Evolutionary conservation across 2,113 vertebrate genomes (phyloP), one percentile per base, ranked within the genome.

Genomic region (Caranx melampygus): DNA sequence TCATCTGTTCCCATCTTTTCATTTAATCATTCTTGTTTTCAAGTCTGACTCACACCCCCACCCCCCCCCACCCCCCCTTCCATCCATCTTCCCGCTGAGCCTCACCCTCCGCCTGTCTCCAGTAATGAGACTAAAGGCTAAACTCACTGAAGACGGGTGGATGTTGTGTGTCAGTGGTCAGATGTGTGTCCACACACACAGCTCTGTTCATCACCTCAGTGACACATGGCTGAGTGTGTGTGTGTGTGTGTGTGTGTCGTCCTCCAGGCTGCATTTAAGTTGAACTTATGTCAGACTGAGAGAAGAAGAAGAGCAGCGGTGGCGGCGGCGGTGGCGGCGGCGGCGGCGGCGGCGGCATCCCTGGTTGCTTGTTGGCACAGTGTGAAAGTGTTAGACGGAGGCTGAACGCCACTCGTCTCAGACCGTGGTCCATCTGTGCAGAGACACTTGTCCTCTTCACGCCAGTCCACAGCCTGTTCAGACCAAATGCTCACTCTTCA

Each of bases 21-120:
- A 79, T 78, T 75, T 75, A 78, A 83, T 82, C 55, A 78, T 69
- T 75, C 68, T 65, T 61, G 64, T 85, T 80, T 78, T 54, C 59
- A 40, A 85, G 69, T 75, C 79, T 81, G 79, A 72, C 79, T 89
- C 85, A 64, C 42, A 14, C 1, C 0, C 40, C 55, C 72, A 42
- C 60, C n/a, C 14, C 74, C 61, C 54, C 42, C 4, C 2, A 20
- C 60, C 33, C 44, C 40, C 14, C 47, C 71, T 42, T n/a, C 78
- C 68, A 60, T 82, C 49, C 14, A 20, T 82, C 75, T 61, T 58
- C 64, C 33, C 5, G n/a, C 42, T 44, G 63, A 84, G 57, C 37
- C 18, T 15, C 16, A 35, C 31, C 63, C 14, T 68, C 57, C 66
- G 21, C 77, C 44, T 62, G 44, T 61, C 21, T 83, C 44, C 59